A percentile compares a stretch with the other conserved stretches of the same genome.
phyloP scores from a whole-genome alignment of 2,113 vertebrate genomes.

The Larimichthys polyactis region DNA sequence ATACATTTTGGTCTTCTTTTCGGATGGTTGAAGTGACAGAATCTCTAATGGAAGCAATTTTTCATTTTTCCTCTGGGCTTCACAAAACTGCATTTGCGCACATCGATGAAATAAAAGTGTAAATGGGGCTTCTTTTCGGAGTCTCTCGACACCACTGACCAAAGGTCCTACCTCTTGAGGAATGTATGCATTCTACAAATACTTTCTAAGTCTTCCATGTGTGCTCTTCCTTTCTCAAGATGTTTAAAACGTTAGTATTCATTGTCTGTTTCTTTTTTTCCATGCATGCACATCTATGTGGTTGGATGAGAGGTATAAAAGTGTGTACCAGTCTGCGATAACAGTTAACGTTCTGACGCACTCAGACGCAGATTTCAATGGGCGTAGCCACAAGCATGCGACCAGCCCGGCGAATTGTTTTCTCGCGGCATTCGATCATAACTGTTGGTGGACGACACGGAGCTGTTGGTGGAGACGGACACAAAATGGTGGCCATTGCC shows the following conservation, averaged over 20 bases:
- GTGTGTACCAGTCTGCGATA: constrained; percentile 23
- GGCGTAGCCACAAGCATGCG: constrained; percentile 87
- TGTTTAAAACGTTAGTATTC: constrained; percentile 35
- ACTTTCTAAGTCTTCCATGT: neutral
- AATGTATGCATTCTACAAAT: constrained; percentile 23
- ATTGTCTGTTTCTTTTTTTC: constrained; percentile 43
- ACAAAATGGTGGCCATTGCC: constrained; percentile 79
- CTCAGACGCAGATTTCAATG: constrained; percentile 89
- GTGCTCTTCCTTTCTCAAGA: constrained; percentile 33
- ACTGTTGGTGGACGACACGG: constrained; percentile 87
- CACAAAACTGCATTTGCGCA: neutral
- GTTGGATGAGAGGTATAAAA: constrained; percentile 63
- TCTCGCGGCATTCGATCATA: constrained; percentile 86
- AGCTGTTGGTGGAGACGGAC: constrained; percentile 86
- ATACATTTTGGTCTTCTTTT: constrained; percentile 79
- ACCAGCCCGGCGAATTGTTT: constrained; percentile 76
- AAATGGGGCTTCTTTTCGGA: constrained; percentile 3
- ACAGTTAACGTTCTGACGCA: neutral
- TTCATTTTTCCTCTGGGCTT: neutral
- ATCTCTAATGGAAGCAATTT: constrained; percentile 48
- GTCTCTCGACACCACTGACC: constrained; percentile 11
- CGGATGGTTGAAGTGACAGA: constrained; percentile 43
- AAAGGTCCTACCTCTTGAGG: constrained; percentile 3
- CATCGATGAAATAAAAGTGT: constrained; percentile 20
- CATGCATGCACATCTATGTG: constrained; percentile 57